These are phyloP conservation scores for Deroptyus accipitrinus DNA, from an alignment of 2,113 vertebrate genomes.

Conservation along the genomic window DNA sequence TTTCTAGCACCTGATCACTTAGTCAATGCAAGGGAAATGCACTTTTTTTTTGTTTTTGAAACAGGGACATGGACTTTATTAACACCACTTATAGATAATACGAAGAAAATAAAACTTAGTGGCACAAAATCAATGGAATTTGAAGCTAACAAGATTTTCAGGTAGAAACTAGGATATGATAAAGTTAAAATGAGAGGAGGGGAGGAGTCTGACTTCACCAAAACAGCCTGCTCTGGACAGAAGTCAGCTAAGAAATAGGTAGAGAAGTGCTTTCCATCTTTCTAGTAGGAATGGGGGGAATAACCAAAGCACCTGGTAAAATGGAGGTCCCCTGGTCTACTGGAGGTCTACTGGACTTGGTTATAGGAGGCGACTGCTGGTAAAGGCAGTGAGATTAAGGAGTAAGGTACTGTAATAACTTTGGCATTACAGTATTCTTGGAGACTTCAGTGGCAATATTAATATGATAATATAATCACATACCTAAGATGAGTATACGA, in stretches of 20 bases:
- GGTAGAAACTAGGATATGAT: background rate
- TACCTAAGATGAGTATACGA: background rate
- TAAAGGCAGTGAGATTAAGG: background rate
- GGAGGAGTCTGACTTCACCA: background rate
- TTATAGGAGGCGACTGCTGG: background rate
- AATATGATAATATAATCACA: background rate
- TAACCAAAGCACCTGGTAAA: background rate
- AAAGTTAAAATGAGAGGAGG: background rate
- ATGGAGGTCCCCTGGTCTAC: background rate
- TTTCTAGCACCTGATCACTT: background rate
- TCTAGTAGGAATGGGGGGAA: background rate
- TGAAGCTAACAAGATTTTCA: background rate
- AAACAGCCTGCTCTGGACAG: background rate
- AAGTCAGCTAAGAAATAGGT: background rate
- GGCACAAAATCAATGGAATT: background rate
- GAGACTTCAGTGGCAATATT: background rate
- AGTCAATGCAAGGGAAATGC: background rate
- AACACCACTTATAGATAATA: background rate
- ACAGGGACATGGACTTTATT: background rate
- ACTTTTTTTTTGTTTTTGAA: background rate
- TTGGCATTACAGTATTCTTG: background rate
- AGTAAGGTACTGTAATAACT: background rate
- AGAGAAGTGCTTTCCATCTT: background rate
- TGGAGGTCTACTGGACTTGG: background rate
- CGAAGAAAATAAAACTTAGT: background rate